These are phyloP conservation scores for Caenorhabditis sp. DNA, from an alignment of 2,888 invertebrate genomes.

Conservation along the genomic window DNA sequence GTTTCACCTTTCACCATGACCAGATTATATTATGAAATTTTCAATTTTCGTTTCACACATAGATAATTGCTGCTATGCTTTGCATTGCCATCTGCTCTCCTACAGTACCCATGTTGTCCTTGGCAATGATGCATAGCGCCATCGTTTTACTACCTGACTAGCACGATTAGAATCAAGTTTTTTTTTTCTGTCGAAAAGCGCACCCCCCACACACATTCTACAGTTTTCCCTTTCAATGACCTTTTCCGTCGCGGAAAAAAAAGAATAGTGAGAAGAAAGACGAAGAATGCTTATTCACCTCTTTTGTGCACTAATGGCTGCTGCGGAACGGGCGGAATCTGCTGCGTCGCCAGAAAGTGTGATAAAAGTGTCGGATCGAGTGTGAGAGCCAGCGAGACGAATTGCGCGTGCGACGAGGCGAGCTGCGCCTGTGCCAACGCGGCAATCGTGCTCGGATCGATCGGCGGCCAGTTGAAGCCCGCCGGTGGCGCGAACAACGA, in stretches of 20 bases:
- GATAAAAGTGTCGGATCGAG: constrained; percentile 69
- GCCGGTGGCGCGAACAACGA: constrained; percentile 30
- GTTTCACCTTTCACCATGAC: background rate
- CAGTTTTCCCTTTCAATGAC: constrained; percentile 24
- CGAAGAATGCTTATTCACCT: constrained; percentile 39
- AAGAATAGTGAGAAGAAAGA: no score
- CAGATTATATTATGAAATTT: background rate
- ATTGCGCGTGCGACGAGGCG: constrained; percentile 65
- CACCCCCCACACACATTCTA: background rate
- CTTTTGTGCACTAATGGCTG: constrained; percentile 66
- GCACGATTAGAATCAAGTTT: constrained; percentile 55
- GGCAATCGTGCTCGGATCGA: constrained; percentile 63
- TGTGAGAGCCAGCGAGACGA: constrained; percentile 65
- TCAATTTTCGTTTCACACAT: background rate
- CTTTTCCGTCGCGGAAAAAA: constrained; percentile 17
- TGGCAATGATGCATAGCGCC: constrained; percentile 30
- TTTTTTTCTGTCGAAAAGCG: constrained; percentile 18
- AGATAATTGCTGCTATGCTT: background rate
- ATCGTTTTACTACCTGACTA: constrained; percentile 47
- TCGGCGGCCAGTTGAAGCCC: constrained; percentile 54
- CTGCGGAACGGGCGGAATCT: constrained; percentile 59
- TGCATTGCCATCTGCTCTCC: constrained; percentile 8
- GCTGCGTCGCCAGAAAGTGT: constrained; percentile 67
- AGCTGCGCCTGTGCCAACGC: constrained; percentile 65
- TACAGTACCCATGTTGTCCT: constrained; percentile 13